Evolutionary conservation across 1,140 invertebrate species (phyloP).

Genomic region (Neodiprion fabricii): DNA sequence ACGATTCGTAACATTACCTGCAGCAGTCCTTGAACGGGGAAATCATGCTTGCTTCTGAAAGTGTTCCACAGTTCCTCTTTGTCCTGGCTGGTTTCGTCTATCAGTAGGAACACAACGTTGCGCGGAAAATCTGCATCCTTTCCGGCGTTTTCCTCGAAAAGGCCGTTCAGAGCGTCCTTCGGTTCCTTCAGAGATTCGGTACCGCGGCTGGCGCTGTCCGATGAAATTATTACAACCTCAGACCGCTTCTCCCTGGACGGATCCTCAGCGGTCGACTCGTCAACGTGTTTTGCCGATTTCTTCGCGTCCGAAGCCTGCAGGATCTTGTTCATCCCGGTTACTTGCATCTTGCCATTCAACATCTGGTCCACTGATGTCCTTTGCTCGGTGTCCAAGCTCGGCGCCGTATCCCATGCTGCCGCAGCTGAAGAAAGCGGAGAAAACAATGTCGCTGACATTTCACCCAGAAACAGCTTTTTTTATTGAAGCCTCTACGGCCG

Average conservation of each 20-base stretch:
- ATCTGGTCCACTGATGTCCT: conserved; percentile 18
- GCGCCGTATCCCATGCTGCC: conserved; percentile 22
- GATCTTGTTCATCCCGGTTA: conserved; percentile 21
- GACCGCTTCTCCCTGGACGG: conserved; percentile 20
- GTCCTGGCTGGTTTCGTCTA: conserved; percentile 24
- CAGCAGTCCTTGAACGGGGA: conserved; percentile 36
- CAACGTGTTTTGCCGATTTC: conserved; percentile 8
- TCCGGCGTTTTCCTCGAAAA: background rate
- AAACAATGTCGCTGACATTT: background rate
- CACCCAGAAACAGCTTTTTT: background rate
- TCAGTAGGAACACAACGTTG: conserved; percentile 40
- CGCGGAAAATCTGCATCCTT: conserved; percentile 15
- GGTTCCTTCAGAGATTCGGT: conserved; percentile 6
- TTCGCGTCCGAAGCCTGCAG: conserved; percentile 22
- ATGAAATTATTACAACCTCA: conserved; percentile 5
- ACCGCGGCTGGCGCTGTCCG: background rate
- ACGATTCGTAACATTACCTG: conserved; percentile 24
- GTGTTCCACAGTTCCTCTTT: conserved; percentile 24
- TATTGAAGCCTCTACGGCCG: too few species aligned
- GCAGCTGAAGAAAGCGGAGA: background rate
- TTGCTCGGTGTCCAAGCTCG: conserved; percentile 21
- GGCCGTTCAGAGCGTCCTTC: background rate
- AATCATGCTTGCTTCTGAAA: conserved; percentile 20
- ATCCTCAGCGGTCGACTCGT: conserved; percentile 14
- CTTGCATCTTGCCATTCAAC: conserved; percentile 20